phyloP scores from a whole-genome alignment of 2,888 invertebrate genomes.

The Campaea margaritaria region DNA sequence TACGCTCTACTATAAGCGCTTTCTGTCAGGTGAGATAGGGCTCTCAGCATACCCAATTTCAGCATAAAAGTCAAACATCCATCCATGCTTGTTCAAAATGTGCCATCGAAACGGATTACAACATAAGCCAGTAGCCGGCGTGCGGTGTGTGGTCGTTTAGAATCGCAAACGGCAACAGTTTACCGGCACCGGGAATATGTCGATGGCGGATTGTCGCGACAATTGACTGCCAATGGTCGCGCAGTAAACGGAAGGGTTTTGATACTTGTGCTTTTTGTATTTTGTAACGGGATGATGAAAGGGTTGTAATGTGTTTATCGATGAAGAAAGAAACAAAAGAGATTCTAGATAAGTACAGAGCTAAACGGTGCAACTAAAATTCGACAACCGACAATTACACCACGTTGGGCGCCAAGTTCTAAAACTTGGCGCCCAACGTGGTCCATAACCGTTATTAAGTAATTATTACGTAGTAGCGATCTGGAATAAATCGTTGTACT shows the following conservation, averaged over 20 bases:
- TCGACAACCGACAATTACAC: no score
- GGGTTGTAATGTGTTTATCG: neutral
- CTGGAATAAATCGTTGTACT: no score
- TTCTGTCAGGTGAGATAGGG: no score
- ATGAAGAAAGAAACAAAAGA: no score
- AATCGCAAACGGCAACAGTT: conserved; percentile 32
- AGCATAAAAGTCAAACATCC: neutral
- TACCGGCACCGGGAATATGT: conserved; percentile 42
- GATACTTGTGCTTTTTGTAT: conserved; percentile 22
- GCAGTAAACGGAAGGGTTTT: conserved; percentile 15
- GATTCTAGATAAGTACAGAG: no score
- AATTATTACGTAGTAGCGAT: neutral
- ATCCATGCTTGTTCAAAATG: neutral
- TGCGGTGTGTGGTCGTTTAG: conserved; percentile 1
- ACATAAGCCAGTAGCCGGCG: conserved; percentile 4
- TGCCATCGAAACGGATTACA: neutral
- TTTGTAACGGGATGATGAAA: neutral
- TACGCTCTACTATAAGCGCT: no score
- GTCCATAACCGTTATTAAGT: no score
- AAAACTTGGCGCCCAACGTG: neutral
- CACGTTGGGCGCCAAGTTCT: conserved; percentile 6
- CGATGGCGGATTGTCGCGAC: conserved; percentile 50
- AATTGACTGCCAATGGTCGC: conserved; percentile 34
- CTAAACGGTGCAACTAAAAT: no score
- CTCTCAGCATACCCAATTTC: no score